Evolutionary conservation across 1,140 invertebrate species (phyloP).

Genomic region (Eurytemora carolleeae): DNA sequence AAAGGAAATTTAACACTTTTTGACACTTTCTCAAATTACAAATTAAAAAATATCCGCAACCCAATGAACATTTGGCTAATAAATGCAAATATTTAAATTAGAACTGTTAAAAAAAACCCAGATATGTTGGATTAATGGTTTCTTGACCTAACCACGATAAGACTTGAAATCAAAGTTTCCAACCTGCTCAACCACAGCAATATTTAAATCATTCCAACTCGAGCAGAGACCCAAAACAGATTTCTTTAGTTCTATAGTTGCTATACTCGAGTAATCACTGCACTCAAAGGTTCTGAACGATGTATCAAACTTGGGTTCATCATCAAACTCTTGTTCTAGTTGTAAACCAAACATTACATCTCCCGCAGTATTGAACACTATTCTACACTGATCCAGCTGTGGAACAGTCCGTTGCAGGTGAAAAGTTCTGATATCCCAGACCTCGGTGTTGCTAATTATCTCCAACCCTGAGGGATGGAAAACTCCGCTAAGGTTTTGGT

Average conservation of each 20-base stretch:
- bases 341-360: slow-evolving; percentile 39
- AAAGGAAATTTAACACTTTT: too few relatives aligned
- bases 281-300: slow-evolving; percentile 87
- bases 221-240: slow-evolving; percentile 37
- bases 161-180: too few relatives aligned
- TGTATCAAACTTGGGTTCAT: slow-evolving; percentile 49
- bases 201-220: slow-evolving; percentile 51
- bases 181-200: slow-evolving; percentile 55
- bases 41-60: too few relatives aligned
- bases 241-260: slow-evolving; percentile 20
- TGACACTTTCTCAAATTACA: too few relatives aligned
- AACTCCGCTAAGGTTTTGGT: slow-evolving; percentile 76
- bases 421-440: slow-evolving; percentile 90
- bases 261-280: slow-evolving; percentile 76
- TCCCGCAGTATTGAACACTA: slow-evolving; percentile 45
- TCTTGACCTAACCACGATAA: too few relatives aligned
- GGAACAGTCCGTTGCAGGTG: slow-evolving; percentile 81
- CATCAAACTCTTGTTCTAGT: slow-evolving; percentile 36
- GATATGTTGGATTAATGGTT: too few relatives aligned
- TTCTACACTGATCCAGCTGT: slow-evolving; percentile 54
- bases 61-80: not conserved
- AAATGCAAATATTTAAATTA: not conserved
- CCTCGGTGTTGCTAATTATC: slow-evolving; percentile 43
- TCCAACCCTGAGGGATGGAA: slow-evolving; percentile 94
- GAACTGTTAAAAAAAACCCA: too few relatives aligned